Base-by-base conservation (phyloP, 1,140 invertebrate species). In the Chymomyza costata region DNA sequence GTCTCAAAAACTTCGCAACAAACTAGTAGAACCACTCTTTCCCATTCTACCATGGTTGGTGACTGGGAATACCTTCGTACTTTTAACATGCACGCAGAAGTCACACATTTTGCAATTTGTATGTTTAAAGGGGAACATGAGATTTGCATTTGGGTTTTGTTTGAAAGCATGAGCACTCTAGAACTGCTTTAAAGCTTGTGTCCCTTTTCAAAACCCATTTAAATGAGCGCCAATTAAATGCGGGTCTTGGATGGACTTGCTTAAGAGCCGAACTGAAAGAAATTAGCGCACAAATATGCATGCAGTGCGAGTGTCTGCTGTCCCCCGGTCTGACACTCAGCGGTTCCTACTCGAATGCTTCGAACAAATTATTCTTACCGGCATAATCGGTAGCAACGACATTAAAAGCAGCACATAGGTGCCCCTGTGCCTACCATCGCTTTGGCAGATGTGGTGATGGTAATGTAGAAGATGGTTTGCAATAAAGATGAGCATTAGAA, bases 141-240 rank as follows among this genome's bases (percentile, higher is more conserved):
- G 35, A 69, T 74, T 76, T 69, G 70, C 70, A 74, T 74, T 74
- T 74, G 70, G 57, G 60, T 34, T n/a, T 34, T 11, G 31, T 34
- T 6, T 34, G 31, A n/a, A 11, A 6, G 31, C 31, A 11, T 6
- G n/a, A n/a, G n/a, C n/a, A n/a, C n/a, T n/a, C n/a, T n/a, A n/a
- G n/a, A n/a, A n/a, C n/a, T n/a, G n/a, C n/a, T n/a, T n/a, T n/a
- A n/a, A n/a, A n/a, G n/a, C n/a, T n/a, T n/a, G n/a, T n/a, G n/a
- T n/a, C n/a, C n/a, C n/a, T n/a, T 5, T 3, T 14, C 14, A 38
- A 38, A 53, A 51, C 46, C 64, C 64, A 68, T 54, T 74, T 56
- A 74, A 74, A 74, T 74, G 70, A 74, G 69, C 69, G 69, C 64
- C 69, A 68, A 74, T 76, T 74, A 74, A 74, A 74, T 74, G 65